Conservation (phyloP, 1,140 invertebrate genomes). For the Papilio glaucus region DNA sequence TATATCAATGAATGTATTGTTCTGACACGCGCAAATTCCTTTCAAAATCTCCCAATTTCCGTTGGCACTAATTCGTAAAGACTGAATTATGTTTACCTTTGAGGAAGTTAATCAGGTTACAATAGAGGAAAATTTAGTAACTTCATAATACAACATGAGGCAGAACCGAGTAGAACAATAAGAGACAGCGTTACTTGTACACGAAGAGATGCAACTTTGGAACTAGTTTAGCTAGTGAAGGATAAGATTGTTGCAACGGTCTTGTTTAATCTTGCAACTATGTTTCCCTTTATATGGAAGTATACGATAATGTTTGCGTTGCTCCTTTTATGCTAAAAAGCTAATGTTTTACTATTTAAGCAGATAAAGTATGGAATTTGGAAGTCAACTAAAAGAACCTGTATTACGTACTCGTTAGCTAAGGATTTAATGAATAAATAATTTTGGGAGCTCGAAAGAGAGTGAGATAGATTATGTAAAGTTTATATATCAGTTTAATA, state of each 20-base stretch:
- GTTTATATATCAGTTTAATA: too few species aligned
- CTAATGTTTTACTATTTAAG: background rate
- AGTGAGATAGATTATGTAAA: too few species aligned
- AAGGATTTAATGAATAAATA: too few species aligned
- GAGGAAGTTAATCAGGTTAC: too few species aligned
- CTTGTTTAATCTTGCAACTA: conserved; percentile 12
- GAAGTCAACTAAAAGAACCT: conserved; percentile 1
- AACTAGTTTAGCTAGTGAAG: conserved; percentile 13
- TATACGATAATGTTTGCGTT: conserved; percentile 10
- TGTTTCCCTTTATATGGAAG: background rate
- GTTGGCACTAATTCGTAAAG: background rate
- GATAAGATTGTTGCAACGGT: conserved; percentile 20
- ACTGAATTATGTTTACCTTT: too few species aligned
- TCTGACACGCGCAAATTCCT: background rate
- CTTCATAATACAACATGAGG: too few species aligned
- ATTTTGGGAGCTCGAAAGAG: too few species aligned
- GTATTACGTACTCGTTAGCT: background rate
- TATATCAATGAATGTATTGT: background rate
- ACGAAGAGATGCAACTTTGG: background rate
- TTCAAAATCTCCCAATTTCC: background rate
- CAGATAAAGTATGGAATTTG: conserved; percentile 12
- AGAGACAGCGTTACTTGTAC: background rate
- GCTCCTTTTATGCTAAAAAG: background rate
- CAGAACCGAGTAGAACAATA: background rate
- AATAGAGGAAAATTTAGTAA: too few species aligned